phyloP scores from a whole-genome alignment of 2,888 invertebrate species.

The Drosophila dives region DNA sequence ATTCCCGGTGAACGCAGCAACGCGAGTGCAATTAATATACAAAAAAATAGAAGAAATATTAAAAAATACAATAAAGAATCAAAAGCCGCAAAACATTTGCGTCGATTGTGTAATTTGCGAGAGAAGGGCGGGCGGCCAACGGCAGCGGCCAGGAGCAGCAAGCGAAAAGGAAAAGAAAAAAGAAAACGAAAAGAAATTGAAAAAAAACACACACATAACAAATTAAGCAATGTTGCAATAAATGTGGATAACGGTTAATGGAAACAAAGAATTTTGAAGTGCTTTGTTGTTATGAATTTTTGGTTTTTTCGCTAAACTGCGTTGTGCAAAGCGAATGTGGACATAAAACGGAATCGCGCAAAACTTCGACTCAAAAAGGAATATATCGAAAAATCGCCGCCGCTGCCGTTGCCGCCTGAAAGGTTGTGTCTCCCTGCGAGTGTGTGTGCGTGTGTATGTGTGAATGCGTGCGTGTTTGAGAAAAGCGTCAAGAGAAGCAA shows the following conservation, averaged over 20 bases:
- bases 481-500: constrained; percentile 22
- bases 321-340: constrained; percentile 58
- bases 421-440: constrained; percentile 31
- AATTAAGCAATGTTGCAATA: constrained; percentile 10
- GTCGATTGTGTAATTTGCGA: constrained; percentile 70
- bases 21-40: constrained; percentile 57
- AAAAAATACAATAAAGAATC: constrained; percentile 4
- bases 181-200: neutral
- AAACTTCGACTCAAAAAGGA: constrained; percentile 51
- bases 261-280: constrained; percentile 22
- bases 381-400: constrained; percentile 54
- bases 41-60: neutral
- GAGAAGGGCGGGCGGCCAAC: constrained; percentile 54
- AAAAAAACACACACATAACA: constrained; percentile 7
- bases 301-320: constrained; percentile 57
- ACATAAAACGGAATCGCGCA: constrained; percentile 59
- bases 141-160: constrained; percentile 64
- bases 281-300: constrained; percentile 38
- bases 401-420: constrained; percentile 74
- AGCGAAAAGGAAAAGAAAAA: constrained; percentile 12
- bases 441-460: constrained; percentile 13
- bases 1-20: constrained; percentile 7
- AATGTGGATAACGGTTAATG: constrained; percentile 14
- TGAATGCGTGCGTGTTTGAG: constrained; percentile 8
- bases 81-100: constrained; percentile 43